These are phyloP conservation scores for Amblyraja radiata DNA, from an alignment of 2,797 vertebrate genomes.

Conservation along the genomic window DNA sequence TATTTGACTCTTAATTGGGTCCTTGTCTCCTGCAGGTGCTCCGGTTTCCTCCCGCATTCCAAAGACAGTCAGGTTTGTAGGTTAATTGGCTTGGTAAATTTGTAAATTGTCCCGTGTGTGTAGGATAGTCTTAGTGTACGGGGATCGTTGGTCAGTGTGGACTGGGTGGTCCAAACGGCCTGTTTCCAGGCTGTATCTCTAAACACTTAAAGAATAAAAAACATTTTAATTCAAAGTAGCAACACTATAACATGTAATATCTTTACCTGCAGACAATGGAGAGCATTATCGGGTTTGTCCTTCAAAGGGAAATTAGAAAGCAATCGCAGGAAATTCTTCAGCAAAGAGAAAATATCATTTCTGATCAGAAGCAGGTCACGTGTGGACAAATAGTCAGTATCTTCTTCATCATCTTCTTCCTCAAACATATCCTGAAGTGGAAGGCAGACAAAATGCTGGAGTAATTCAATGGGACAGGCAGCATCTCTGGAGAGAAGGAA, in stretches of 20 bases:
- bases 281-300: slow-evolving; percentile 66
- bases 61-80: no score
- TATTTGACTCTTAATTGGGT: not conserved
- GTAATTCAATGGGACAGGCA: no score
- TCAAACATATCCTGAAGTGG: slow-evolving; percentile 50
- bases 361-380: slow-evolving; percentile 67
- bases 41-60: no score
- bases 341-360: slow-evolving; percentile 60
- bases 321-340: slow-evolving; percentile 73
- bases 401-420: slow-evolving; percentile 59
- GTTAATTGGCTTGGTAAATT: no score
- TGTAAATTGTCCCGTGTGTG: no score
- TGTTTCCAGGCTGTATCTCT: no score
- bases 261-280: slow-evolving; percentile 68
- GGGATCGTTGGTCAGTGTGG: no score
- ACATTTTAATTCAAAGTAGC: not conserved
- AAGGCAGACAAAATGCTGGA: no score
- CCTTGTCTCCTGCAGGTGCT: not conserved
- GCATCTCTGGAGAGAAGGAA: no score
- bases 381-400: slow-evolving; percentile 63
- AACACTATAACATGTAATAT: not conserved
- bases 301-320: slow-evolving; percentile 72
- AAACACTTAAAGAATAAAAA: no score
- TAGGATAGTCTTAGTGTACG: no score
- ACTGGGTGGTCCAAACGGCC: no score